Base-by-base conservation (phyloP, 2,797 vertebrate genomes). In the Mus minutoides region DNA sequence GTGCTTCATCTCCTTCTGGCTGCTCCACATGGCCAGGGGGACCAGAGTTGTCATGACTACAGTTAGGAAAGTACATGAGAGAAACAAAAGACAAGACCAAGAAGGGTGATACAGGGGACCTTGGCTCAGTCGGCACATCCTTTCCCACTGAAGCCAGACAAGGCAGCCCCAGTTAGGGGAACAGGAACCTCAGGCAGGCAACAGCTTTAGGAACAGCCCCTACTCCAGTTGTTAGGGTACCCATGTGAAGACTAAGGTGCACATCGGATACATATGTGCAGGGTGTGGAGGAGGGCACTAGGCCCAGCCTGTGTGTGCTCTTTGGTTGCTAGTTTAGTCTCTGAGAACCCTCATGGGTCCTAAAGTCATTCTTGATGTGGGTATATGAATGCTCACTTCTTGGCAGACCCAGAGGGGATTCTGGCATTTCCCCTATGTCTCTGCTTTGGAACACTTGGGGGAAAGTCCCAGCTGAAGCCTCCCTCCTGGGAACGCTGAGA, bases 401-500 rank as follows among this genome's bases (percentile, higher is more conserved):
- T 26, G 82, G 88, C 49, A 83, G 92, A 40, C 64, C 40, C 16
- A 62, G 58, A 85, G 31, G n/a, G 46, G 75, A 52, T 13, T 73
- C 73, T 52, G 71, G 67, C n/a, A 34, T 52, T 34, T 54, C 4
- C 31, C 29, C 31, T 49, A 13, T 4, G 26, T 5, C 29, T 80
- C 73, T 60, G 75, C 90, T 94, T 90, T 75, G 56, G 56, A 87
- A 87, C 34, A 37, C 26, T 37, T 58, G 52, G 62, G 62, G 75
- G 75, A 71, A 82, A 40, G 21, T 95, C 89, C 80, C 69, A 46
- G 82, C 67, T 92, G 31, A 88, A 85, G n/a, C 4, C 0, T 91
- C 52, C 60, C 56, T 71, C 88, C 37, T 96, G 92, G 78, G 95
- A 94, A 67, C 21, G 11, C 69, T 76, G 46, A 91, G 93, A 60